Base-by-base conservation (phyloP, 2,797 vertebrate genomes). In the Morus bassanus region DNA sequence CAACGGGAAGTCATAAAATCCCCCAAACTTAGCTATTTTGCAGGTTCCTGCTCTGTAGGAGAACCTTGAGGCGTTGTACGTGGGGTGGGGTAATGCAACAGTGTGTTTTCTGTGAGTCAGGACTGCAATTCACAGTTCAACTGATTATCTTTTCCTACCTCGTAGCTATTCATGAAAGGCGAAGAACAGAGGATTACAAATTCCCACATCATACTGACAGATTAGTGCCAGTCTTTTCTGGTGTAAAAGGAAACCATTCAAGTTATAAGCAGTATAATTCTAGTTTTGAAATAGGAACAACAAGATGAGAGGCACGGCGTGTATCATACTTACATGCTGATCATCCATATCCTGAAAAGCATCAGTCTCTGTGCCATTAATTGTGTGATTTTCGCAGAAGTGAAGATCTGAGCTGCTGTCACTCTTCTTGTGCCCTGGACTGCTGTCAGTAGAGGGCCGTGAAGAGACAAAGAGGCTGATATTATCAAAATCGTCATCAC, bases 391-490 rank as follows among this genome's bases (percentile, higher is more conserved):
- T 69, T 98, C 98, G 67, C 98, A 98, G 15, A 98, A 98, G 25
- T 98, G 98, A 27, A 98, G 97, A 85, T 96, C 98, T 4, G 98
- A 99, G 93, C 96, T 91, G 94, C 98, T 99, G 89, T 98, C 98
- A 9, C 97, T 97, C 50, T 88, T 70, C 65, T 95, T 97, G 48
- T 96, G 94, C 83, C 97, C 98, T 13, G 94, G 97, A 92, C 98
- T 98, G 96, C 98, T 98, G 94, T 98, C 98, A 53, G 98, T 63
- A 27, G 97, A 98, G 13, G 91, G 80, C 69, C 98, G 97, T 28
- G 97, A 97, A 13, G 99, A 99, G 93, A 99, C 98, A 18, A 99
- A 99, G 94, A 99, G 98, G 96, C 98, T 99, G 97, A 99, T 97
- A 90, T 99, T 98, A 95, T 99, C 99, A 84, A 99, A 99, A 96